Conservation (phyloP, 2,888 invertebrate species). For the Idaea dimidiata region DNA sequence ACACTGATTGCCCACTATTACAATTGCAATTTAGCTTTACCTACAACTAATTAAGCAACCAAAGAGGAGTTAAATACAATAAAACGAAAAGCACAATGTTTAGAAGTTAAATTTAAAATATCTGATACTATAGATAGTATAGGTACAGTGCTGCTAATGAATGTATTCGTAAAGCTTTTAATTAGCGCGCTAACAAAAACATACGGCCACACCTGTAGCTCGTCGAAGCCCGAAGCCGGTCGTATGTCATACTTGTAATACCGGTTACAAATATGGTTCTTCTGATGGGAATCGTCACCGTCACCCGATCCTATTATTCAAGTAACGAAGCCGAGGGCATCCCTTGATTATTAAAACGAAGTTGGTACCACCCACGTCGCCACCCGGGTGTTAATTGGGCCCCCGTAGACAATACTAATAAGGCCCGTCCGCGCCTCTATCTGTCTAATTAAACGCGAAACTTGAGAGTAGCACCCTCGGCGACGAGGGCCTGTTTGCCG, state of each 20-base stretch:
- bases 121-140: background rate
- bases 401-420: constrained; percentile 81
- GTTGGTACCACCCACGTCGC: constrained; percentile 71
- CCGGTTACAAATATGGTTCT: constrained; percentile 19
- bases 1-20: constrained; percentile 39
- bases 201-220: constrained; percentile 40
- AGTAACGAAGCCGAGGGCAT: constrained; percentile 76
- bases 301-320: constrained; percentile 73
- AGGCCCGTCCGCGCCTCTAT: constrained; percentile 80
- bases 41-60: background rate
- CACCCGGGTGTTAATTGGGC: constrained; percentile 79
- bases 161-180: constrained; percentile 27
- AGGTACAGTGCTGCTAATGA: constrained; percentile 25
- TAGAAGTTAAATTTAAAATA: background rate
- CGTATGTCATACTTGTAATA: constrained; percentile 2
- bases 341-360: constrained; percentile 80
- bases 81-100: background rate
- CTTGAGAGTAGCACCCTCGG: constrained; percentile 79
- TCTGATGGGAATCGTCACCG: constrained; percentile 41
- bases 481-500: constrained; percentile 75
- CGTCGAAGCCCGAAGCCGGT: background rate
- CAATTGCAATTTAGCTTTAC: background rate
- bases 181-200: constrained; percentile 31
- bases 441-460: constrained; percentile 81
- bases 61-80: background rate